Evolutionary conservation across 2,888 invertebrate genomes (phyloP), one percentile per base, ranked within the genome.

Genomic region (Amphipyra berbera): DNA sequence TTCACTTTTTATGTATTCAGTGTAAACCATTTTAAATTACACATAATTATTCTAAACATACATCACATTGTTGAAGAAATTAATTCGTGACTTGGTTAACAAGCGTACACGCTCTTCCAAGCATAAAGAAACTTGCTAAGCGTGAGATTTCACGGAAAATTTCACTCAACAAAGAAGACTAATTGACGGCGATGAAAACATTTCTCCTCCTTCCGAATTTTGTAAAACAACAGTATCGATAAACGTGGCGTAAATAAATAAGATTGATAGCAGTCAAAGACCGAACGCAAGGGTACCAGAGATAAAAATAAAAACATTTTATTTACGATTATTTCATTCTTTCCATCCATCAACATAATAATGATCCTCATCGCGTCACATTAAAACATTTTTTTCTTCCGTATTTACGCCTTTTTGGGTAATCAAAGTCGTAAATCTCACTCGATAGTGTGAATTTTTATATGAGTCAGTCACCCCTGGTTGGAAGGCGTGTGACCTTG

Each of bases 401-500:
- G 85, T 82, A 83, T 85, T 84, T 79, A 83, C 70, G 62, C 86
- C 82, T 77, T 83, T 77, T 82, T 76, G 81, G 86, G 86, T 75
- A 86, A 90, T 89, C 87, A 82, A 76, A 82, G 80, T 81, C 79
- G 84, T 89, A 87, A 90, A 90, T 91, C 86, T 85, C 78, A 59
- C 71, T 83, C 61, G 83, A 84, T 86, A 87, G 90, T 86, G 88
- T 87, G 86, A 88, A 86, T 88, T 88, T 89, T 86, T 83, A 82
- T 76, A 81, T 86, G 87, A 91, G 91, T 92, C 91, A 91, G 85
- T 92, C 85, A 92, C 92, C 92, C 88, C 87, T 79, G 79, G 64
- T 67, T 46, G 80, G 82, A 76, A 76, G 75, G 76, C 49, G 49
- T 54, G 47, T 67, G 86, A 73, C 88, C 88, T 89, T 84, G 84